Base-by-base conservation (phyloP, 2,888 invertebrate species). In the Sinotaia quadrata region DNA sequence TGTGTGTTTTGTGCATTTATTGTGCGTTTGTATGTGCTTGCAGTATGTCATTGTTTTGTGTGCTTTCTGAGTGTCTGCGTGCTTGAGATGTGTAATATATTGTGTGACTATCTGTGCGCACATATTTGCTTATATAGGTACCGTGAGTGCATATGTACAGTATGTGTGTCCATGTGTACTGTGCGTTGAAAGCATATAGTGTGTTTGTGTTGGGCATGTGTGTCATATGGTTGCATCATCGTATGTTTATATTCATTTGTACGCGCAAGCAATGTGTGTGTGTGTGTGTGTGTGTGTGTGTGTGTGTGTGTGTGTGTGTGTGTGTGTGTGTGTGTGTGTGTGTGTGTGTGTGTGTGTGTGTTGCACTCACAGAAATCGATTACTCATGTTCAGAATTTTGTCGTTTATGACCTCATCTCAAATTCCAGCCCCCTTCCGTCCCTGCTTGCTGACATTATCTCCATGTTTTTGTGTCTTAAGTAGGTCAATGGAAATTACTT, bases 181-280 rank as follows among this genome's bases (percentile, higher is more conserved):
- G 49, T 49, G 49, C 5, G 49, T 49, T n/a, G 5, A 24, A 21
- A 24, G 5, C 21, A 21, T n/a, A 21, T n/a, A 21, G 49, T 49
- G 49, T 49, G 49, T 49, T n/a, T 49, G 49, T 49, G 49, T 49
- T 49, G 49, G n/a, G 49, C 24, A 24, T 49, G 49, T 49, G 49
- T 49, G 49, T 49, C n/a, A n/a, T n/a, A 24, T 49, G 49, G n/a
- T n/a, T 49, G 49, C 24, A 24, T 49, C 5, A 8, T n/a, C 5
- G 18, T 24, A 18, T 5, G 24, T 10, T 21, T 49, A 5, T 24
- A 49, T 5, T 21, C 5, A 5, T 10, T 7, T 18, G 18, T 5
- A 18, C 8, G 49, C 33, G 8, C 5, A 5, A 7, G 18, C 18
- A 49, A 21, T 49, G n/a, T 49, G 5, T 49, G 49, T 49, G 49